Conservation (phyloP, 2,113 vertebrate species). For the Pristiophorus japonicus region DNA sequence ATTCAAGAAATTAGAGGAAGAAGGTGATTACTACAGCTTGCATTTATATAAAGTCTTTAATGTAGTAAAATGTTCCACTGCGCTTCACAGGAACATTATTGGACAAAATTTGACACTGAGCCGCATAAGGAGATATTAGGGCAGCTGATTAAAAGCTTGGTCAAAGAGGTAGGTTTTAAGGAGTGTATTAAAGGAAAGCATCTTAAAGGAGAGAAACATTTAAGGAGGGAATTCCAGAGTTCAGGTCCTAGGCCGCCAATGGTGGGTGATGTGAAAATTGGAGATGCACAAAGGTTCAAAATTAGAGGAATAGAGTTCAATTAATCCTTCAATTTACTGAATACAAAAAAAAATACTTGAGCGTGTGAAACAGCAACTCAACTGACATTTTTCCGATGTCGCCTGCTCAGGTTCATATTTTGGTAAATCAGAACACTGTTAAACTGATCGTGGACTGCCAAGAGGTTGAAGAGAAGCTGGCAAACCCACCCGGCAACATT, state of each 20-base stretch:
- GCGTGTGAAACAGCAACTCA: neutral
- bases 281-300: too few species aligned
- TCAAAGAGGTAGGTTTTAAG: neutral
- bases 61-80: neutral
- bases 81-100: neutral
- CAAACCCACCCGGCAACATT: constrained; percentile 78
- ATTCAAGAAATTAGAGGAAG: neutral
- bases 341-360: neutral
- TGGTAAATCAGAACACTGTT: constrained; percentile 77
- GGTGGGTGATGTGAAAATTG: neutral
- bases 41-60: neutral
- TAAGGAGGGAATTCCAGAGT: neutral
- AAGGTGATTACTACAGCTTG: neutral
- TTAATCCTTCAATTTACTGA: neutral
- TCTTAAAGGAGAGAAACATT: neutral
- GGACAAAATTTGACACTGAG: neutral
- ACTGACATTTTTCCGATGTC: neutral
- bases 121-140: neutral
- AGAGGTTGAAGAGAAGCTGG: constrained; percentile 74
- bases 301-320: neutral
- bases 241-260: neutral
- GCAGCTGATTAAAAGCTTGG: neutral
- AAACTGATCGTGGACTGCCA: constrained; percentile 88
- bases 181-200: neutral
- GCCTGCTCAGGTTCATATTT: constrained; percentile 74